Evolutionary conservation across 1,140 invertebrate genomes (phyloP).

Genomic region (Heliothis virescens): DNA sequence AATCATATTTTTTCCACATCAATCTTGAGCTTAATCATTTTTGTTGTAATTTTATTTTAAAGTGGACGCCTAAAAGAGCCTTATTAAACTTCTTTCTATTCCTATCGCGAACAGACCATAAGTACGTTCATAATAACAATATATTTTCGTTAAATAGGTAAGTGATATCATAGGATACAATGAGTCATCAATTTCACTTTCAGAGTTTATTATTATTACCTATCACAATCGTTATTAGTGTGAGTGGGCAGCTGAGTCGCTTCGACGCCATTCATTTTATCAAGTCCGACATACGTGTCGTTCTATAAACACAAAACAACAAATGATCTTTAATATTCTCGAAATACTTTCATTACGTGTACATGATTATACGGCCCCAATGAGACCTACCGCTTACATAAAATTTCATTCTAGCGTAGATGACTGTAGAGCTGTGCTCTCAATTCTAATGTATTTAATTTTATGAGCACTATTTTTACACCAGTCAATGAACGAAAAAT

Average conservation of each 20-base stretch:
- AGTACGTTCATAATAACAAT: background rate
- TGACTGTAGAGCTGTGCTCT: background rate
- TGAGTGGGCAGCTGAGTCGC: conserved; percentile 46
- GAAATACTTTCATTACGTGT: conserved; percentile 37
- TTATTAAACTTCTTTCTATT: too few species aligned
- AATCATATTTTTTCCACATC: too few species aligned
- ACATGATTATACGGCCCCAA: conserved; percentile 10
- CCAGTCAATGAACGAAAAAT: conserved; percentile 23
- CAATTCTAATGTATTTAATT: background rate
- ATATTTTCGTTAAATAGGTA: conserved; percentile 10
- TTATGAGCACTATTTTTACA: background rate
- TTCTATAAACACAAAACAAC: conserved; percentile 29
- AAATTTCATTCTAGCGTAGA: conserved; percentile 1
- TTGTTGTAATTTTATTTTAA: too few species aligned
- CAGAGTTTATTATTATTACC: conserved; percentile 13
- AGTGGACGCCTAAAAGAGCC: too few species aligned
- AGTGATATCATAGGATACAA: conserved; percentile 25
- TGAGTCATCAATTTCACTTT: conserved; percentile 39
- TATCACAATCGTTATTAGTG: conserved; percentile 36
- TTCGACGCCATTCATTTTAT: conserved; percentile 48
- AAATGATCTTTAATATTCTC: conserved; percentile 45
- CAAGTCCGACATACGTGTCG: conserved; percentile 33
- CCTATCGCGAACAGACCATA: too few species aligned
- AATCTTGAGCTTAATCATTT: too few species aligned
- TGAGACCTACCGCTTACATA: background rate